Evolutionary conservation across 2,888 invertebrate species (phyloP), one percentile per base, ranked within the genome.

Genomic region (Plutella xylostella): DNA sequence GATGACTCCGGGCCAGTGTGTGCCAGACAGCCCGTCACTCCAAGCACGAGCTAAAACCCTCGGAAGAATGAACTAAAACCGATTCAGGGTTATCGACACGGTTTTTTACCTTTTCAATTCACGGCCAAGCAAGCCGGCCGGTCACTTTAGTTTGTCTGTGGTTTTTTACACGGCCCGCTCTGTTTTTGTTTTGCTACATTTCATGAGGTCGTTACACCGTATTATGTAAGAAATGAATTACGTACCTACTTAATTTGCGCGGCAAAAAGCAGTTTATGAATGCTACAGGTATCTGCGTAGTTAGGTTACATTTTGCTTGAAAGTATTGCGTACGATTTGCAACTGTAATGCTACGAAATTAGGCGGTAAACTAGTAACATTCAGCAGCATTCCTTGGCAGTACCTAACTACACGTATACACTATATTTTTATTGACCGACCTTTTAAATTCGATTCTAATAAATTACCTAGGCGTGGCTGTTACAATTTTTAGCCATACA

Each of bases 1-100:
- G 25, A 11, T 25, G 9, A 25, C 6, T 25, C 11, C 5, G 25
- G 25, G 5, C 5, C 5, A 7, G 5, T 7, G 9, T 25, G 5
- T 7, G 25, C 25, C 11, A 25, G 25, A 25, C 11, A 25, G 9
- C 6, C 25, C 25, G 5, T 25, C 5, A 11, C 11, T 7, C 25
- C 25, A 7, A 25, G 25, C 25, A 7, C 11, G 25, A 25, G 9
- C 6, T 25, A 5, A 11, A 25, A 7, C 25, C 55, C 70, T 63
- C 70, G 69, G 61, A 43, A 48, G n/a, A n/a, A n/a, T n/a, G n/a
- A n/a, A n/a, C n/a, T n/a, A n/a, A n/a, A n/a, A n/a, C n/a, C n/a
- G n/a, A n/a, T n/a, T n/a, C n/a, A n/a, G n/a, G n/a, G n/a, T n/a
- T n/a, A n/a, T n/a, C n/a, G n/a, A n/a, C n/a, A n/a, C n/a, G n/a